Conservation (phyloP, 2,888 invertebrate genomes). For the Aelia acuminata region DNA sequence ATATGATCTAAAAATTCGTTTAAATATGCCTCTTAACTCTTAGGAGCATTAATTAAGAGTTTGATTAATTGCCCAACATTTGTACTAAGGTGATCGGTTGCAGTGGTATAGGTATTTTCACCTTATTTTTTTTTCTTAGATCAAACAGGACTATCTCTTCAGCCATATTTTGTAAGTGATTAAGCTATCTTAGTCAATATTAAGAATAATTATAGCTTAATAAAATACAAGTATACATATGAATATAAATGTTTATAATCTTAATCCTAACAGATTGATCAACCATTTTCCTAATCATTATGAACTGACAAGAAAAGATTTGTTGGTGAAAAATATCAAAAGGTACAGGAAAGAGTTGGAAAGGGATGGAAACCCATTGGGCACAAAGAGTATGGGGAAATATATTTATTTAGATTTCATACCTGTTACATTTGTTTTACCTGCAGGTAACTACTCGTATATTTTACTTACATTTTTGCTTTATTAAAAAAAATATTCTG, state of each 20-base stretch:
- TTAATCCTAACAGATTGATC: constrained; percentile 76
- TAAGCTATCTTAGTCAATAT: no score
- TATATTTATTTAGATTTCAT: constrained; percentile 92
- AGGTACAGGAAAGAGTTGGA: constrained; percentile 93
- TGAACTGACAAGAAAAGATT: constrained; percentile 94
- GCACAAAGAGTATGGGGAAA: constrained; percentile 82
- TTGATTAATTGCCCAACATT: no score
- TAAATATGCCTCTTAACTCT: no score
- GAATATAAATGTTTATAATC: background rate
- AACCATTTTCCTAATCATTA: constrained; percentile 98
- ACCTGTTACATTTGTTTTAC: constrained; percentile 93
- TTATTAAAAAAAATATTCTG: background rate
- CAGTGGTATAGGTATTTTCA: no score
- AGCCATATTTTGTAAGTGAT: no score
- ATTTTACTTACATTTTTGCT: background rate
- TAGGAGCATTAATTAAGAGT: no score
- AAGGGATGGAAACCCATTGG: constrained; percentile 88
- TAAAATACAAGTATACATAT: background rate
- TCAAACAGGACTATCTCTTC: no score
- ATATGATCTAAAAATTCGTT: no score
- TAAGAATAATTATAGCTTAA: no score
- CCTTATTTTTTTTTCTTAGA: no score
- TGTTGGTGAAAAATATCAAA: constrained; percentile 96
- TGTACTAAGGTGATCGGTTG: no score
- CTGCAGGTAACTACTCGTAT: constrained; percentile 73